phyloP scores from a whole-genome alignment of 1,140 invertebrate genomes.

The Colletes gigas region DNA sequence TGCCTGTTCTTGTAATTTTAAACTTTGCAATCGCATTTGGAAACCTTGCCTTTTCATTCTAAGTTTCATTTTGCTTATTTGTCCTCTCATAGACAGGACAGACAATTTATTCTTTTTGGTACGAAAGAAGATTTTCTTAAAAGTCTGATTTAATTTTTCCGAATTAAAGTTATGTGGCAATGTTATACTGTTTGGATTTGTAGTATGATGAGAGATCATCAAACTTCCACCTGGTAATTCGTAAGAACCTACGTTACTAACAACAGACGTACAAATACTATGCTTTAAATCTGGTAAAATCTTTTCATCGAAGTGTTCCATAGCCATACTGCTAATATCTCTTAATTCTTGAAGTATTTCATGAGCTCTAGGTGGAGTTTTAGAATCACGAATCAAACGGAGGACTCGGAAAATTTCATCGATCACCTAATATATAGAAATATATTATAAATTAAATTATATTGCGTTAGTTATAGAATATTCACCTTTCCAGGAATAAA shows the following conservation, averaged over 20 bases:
- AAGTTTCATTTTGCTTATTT: conserved; percentile 73
- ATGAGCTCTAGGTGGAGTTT: conserved; percentile 88
- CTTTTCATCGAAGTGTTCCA: conserved; percentile 97
- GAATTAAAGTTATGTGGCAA: conserved; percentile 68
- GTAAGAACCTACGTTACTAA: conserved; percentile 72
- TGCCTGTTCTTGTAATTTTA: conserved; percentile 80
- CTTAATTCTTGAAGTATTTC: conserved; percentile 93
- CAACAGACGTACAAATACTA: conserved; percentile 74
- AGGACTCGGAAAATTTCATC: conserved; percentile 93
- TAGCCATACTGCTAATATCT: conserved; percentile 97
- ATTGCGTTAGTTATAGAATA: not conserved
- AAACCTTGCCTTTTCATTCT: conserved; percentile 74
- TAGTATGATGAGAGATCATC: conserved; percentile 71
- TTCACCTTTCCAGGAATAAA: conserved; percentile 95
- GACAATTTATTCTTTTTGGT: conserved; percentile 76
- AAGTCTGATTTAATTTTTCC: conserved; percentile 75
- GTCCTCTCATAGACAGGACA: conserved; percentile 65
- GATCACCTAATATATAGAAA: conserved; percentile 85
- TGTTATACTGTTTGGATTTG: conserved; percentile 52
- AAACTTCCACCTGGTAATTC: conserved; percentile 73
- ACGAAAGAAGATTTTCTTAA: conserved; percentile 75
- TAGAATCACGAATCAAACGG: conserved; percentile 84
- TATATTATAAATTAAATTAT: conserved; percentile 24
- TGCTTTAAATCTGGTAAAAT: conserved; percentile 85
- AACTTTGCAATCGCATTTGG: conserved; percentile 78